phyloP scores from a whole-genome alignment of 53 echinoderm and acorn worm species.

The Crossaster papposus region DNA sequence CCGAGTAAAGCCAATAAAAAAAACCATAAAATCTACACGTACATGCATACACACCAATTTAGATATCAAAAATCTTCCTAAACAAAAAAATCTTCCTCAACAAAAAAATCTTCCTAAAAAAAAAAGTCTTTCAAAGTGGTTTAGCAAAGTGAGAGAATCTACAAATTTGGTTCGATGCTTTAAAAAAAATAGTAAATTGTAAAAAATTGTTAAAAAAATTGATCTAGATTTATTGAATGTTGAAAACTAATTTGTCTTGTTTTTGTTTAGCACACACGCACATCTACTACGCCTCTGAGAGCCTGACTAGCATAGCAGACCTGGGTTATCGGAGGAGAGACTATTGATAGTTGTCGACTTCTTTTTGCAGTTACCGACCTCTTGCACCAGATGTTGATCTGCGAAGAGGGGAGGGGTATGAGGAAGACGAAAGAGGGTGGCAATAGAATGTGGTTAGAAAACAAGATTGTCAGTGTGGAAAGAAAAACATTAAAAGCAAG shows the following conservation, averaged over 20 bases:
- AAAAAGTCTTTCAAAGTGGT: background rate
- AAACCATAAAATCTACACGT: background rate
- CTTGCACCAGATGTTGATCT: constrained; percentile 57
- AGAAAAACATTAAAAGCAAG: background rate
- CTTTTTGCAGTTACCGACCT: constrained; percentile 31
- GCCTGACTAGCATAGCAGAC: constrained; percentile 41
- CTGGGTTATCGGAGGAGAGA: constrained; percentile 42
- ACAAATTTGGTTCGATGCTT: no score
- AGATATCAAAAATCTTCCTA: background rate
- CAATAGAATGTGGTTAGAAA: constrained; percentile 52
- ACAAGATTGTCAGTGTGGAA: background rate
- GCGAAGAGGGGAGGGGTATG: background rate
- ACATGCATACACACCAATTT: background rate
- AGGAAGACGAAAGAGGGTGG: constrained; percentile 10
- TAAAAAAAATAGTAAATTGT: no score
- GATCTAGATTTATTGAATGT: background rate
- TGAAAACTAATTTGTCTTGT: background rate
- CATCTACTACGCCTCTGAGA: constrained; percentile 29
- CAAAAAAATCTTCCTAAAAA: no score
- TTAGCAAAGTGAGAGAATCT: no score
- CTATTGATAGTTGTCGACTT: constrained; percentile 25
- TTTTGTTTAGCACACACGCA: constrained; percentile 47
- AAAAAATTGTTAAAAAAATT: background rate
- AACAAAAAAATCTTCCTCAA: no score
- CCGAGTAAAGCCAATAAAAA: background rate